Evolutionary conservation across 2,113 vertebrate genomes (phyloP).

Genomic region (Globicephala melas): DNA sequence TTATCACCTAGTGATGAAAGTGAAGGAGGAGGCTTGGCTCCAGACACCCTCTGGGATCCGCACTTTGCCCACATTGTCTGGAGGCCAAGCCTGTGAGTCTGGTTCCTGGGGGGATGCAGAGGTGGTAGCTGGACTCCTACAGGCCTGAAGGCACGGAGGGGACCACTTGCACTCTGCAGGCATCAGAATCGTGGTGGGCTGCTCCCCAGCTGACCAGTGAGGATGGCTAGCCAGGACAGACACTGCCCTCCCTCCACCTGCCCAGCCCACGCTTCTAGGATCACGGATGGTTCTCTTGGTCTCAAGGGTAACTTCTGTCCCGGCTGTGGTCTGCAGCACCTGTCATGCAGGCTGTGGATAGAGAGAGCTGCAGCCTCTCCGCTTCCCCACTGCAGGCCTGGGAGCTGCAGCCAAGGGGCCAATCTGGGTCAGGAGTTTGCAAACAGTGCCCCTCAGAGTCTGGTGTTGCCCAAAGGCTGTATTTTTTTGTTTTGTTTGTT

Average conservation of each 20-base stretch:
- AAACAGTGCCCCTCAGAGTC: background rate
- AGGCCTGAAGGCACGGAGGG: background rate
- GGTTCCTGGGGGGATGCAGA: background rate
- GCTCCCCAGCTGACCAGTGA: background rate
- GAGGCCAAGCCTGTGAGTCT: background rate
- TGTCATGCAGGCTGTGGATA: fast-evolving
- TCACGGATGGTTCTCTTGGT: fast-evolving
- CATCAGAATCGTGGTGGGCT: background rate
- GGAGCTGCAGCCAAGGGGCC: background rate
- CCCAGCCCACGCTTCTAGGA: background rate
- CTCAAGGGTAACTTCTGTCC: background rate
- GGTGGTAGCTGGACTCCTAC: background rate
- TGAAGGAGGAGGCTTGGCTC: background rate
- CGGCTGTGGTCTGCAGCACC: background rate
- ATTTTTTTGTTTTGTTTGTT: background rate
- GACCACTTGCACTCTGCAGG: fast-evolving
- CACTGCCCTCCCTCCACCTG: too few relatives aligned
- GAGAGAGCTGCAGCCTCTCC: background rate
- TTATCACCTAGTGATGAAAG: background rate
- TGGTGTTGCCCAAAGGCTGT: background rate
- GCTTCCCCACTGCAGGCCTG: fast-evolving
- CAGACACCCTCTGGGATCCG: background rate
- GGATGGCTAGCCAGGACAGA: too few relatives aligned
- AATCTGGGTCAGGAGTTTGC: background rate
- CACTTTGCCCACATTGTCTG: too few relatives aligned